A percentile compares a stretch with the other conserved stretches of the same genome.
These are phyloP conservation scores for Chaetura pelagica DNA, from an alignment of 2,113 vertebrate species.

Conservation along the genomic window DNA sequence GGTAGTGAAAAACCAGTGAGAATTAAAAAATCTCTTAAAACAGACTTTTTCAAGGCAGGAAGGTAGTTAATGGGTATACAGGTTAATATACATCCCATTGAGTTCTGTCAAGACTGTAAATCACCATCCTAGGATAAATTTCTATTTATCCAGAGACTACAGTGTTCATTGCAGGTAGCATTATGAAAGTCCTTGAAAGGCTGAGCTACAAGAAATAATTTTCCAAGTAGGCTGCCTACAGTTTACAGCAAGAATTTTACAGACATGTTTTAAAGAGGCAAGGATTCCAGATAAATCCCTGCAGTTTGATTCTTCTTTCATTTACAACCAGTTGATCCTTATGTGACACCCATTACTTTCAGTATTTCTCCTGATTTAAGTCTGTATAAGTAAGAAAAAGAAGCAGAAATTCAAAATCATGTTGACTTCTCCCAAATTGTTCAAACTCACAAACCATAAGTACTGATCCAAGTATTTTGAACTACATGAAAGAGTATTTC, in stretches of 20 bases:
- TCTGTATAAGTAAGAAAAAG: neutral
- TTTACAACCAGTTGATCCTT: neutral
- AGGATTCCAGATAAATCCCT: neutral
- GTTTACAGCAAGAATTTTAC: neutral
- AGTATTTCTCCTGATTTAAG: neutral
- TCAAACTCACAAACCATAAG: neutral
- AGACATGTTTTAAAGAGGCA: neutral
- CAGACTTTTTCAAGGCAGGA: neutral
- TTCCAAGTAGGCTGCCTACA: neutral
- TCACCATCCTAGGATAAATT: slow-evolving; percentile 2
- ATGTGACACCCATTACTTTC: neutral
- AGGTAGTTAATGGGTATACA: slow-evolving; percentile 14
- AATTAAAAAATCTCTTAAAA: slow-evolving; percentile 12
- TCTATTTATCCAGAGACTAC: neutral
- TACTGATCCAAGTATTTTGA: neutral
- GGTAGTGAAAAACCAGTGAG: slow-evolving; percentile 9
- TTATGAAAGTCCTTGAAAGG: neutral
- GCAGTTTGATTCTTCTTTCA: neutral
- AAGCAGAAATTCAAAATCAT: neutral
- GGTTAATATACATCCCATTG: neutral
- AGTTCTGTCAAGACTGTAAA: slow-evolving; percentile 41
- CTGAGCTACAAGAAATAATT: neutral
- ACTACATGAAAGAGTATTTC: neutral
- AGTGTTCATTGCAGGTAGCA: neutral
- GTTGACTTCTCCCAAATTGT: neutral